These are phyloP conservation scores for Malaclemys terrapin DNA, from an alignment of 2,113 vertebrate species.

Conservation along the genomic window DNA sequence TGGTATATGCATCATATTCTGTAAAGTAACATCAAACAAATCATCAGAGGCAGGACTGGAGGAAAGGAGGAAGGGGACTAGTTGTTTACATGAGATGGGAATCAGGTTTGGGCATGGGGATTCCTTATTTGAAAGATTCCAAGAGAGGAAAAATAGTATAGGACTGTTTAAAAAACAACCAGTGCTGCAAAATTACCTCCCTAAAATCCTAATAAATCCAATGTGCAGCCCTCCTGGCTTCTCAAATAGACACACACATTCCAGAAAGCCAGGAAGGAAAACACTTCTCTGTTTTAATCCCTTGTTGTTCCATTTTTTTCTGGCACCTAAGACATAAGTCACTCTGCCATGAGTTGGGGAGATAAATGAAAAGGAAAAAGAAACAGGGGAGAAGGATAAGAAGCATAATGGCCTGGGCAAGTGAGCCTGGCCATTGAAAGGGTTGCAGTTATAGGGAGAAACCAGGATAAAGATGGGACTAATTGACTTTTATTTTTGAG, in stretches of 20 bases:
- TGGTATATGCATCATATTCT: not conserved
- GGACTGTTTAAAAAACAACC: not conserved
- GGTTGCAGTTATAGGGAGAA: not conserved
- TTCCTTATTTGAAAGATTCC: not conserved
- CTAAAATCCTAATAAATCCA: not conserved
- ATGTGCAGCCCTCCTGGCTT: not conserved
- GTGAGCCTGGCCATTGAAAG: not conserved
- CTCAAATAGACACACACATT: not conserved
- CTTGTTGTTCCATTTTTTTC: not conserved
- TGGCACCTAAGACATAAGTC: not conserved
- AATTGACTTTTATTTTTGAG: not conserved
- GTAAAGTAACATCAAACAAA: not conserved
- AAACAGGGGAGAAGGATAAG: not conserved
- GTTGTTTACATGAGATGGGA: not conserved
- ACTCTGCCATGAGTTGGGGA: not conserved
- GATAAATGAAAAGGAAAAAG: not conserved
- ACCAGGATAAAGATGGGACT: not conserved
- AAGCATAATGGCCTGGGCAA: not conserved
- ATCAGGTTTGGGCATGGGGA: not conserved
- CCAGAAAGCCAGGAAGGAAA: not conserved
- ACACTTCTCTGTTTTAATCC: not conserved
- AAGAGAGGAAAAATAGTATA: not conserved
- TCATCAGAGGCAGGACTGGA: not conserved
- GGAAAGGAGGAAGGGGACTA: not conserved
- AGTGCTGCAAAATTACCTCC: not conserved